Conservation (phyloP, 2,888 invertebrate species). For the Rhabditoides inermis region DNA sequence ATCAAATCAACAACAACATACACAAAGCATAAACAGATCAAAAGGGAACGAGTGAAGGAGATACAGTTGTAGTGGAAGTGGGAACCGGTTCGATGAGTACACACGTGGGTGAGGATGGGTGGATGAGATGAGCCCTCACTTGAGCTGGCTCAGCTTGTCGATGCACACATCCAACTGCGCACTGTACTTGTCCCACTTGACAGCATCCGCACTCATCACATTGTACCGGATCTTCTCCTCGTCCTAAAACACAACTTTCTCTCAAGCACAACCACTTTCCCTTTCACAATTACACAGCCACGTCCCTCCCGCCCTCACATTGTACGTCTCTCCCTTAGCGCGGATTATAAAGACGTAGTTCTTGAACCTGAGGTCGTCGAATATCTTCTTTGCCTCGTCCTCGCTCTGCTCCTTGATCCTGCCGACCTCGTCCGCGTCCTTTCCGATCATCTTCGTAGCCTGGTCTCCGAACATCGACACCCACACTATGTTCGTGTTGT, state of each 20-base stretch:
- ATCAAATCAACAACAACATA: too few relatives aligned
- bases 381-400: conserved; percentile 64
- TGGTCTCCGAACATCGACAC: conserved; percentile 75
- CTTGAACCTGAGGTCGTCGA: conserved; percentile 71
- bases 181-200: conserved; percentile 28
- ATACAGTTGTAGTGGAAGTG: too few relatives aligned
- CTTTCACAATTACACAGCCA: too few relatives aligned
- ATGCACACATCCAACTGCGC: conserved; percentile 19
- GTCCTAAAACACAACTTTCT: conserved; percentile 37
- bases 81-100: too few relatives aligned
- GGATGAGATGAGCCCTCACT: too few relatives aligned
- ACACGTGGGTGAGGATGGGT: too few relatives aligned
- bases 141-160: too few relatives aligned
- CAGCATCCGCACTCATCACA: conserved; percentile 21
- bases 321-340: conserved; percentile 81
- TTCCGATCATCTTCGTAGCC: conserved; percentile 70
- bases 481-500: conserved; percentile 80
- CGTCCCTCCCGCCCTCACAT: too few relatives aligned
- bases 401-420: conserved; percentile 54
- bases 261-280: too few relatives aligned
- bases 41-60: too few relatives aligned
- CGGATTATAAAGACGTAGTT: conserved; percentile 74
- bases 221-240: conserved; percentile 28
- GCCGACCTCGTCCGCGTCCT: conserved; percentile 70
- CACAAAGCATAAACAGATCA: too few relatives aligned